Evolutionary conservation across 2,113 vertebrate genomes (phyloP), one percentile per base, ranked within the genome.

Genomic region (Numida meleagris): DNA sequence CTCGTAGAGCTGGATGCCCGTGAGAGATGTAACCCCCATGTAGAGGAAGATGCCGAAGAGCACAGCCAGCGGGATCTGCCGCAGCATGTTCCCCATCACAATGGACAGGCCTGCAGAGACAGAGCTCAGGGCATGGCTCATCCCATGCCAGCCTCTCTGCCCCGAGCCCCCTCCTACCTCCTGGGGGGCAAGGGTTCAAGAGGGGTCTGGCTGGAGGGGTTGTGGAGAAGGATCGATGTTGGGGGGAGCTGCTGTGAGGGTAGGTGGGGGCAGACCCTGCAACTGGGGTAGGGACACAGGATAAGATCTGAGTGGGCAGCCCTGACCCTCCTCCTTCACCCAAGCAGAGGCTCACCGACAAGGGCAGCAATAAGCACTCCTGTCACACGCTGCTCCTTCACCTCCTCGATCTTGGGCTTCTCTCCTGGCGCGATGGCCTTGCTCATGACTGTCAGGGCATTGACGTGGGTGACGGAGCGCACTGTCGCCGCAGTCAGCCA

Each of bases 11-110:
- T 99, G 99, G 97, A 99, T 99, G 71, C 99, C 99, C 1, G 99
- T 99, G 93, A 99, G 98, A 0, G 99, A 99, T 0, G 99, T 99
- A 93, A 99, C 98, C 18, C 99, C 99, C 99, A 99, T 99, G 97
- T 99, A 99, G 46, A 99, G 98, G 97, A 99, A 99, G 94, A 99
- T 99, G 34, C 99, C 99, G 4, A 99, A 99, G 72, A 99, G 99
- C 80, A 99, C 99, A 2, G 99, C 99, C 97, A 99, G 88, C 0
- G 99, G 99, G 97, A 99, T 99, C 97, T 98, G 98, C 59, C 99
- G 98, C 78, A 99, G 98, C 91, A 99, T 96, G 51, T 98, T 98
- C 16, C 99, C 99, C 99, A 99, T 99, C 97, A 99, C 99, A 10
- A 99, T 99, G 93, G 99, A 99, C 97, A 99, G 96, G 46, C 99